These are phyloP conservation scores for Symphodus melops DNA, from an alignment of 2,113 vertebrate genomes.

Conservation along the genomic window DNA sequence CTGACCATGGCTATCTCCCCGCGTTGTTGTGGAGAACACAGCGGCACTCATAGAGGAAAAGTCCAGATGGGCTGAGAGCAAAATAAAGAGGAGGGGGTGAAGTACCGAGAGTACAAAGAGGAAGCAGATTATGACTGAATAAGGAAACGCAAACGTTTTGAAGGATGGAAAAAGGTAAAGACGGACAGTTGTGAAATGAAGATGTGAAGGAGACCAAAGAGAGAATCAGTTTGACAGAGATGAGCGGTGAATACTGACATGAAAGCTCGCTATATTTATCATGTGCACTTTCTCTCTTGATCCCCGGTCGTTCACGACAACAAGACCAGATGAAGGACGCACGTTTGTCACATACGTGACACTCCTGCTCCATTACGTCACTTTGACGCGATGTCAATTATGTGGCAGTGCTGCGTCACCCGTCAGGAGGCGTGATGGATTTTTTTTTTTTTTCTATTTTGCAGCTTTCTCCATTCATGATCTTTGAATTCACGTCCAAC, in stretches of 20 bases:
- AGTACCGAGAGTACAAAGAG: conserved; percentile 28
- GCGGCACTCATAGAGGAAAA: conserved; percentile 52
- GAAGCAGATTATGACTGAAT: conserved; percentile 24
- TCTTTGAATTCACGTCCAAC: conserved; percentile 11
- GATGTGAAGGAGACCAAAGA: conserved; percentile 19
- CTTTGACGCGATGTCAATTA: conserved; percentile 43
- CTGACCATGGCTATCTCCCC: conserved; percentile 24
- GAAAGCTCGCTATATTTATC: conserved; percentile 13
- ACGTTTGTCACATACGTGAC: conserved; percentile 31
- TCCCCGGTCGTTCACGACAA: conserved; percentile 14
- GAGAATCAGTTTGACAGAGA: background rate
- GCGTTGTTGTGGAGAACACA: conserved; percentile 52
- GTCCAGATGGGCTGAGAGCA: conserved; percentile 31
- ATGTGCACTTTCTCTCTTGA: background rate
- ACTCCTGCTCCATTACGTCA: conserved; percentile 21
- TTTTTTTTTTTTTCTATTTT: conserved; percentile 17
- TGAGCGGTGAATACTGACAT: conserved; percentile 30
- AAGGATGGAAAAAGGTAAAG: conserved; percentile 19
- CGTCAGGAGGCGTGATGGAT: conserved; percentile 19
- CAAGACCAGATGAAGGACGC: conserved; percentile 14
- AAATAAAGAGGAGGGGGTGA: conserved; percentile 1
- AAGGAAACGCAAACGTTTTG: conserved; percentile 31
- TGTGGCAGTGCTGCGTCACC: conserved; percentile 17
- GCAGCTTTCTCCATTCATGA: background rate
- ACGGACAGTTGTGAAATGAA: conserved; percentile 38